These are phyloP conservation scores for Gambusia yucatana DNA, from an alignment of 2,797 vertebrate species.

Conservation along the genomic window DNA sequence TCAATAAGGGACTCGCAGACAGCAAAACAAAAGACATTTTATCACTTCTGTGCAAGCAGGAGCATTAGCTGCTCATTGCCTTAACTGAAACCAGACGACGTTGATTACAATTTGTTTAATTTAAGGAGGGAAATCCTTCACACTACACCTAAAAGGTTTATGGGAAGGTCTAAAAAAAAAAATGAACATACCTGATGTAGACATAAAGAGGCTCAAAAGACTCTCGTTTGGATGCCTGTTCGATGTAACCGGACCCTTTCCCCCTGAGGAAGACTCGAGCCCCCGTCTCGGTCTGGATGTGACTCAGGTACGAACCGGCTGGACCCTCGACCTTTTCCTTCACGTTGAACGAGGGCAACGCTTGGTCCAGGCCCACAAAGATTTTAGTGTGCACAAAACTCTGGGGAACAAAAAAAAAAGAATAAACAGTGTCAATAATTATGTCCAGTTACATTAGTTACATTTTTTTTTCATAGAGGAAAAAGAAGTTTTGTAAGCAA, in stretches of 20 bases:
- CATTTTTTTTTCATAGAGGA: not conserved
- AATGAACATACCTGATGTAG: constrained; percentile 81
- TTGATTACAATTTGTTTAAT: not conserved
- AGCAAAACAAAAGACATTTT: not conserved
- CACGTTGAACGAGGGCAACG: constrained; percentile 78
- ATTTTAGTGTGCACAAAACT: constrained; percentile 88
- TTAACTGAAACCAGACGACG: not conserved
- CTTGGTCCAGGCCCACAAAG: constrained; percentile 85
- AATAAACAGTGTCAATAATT: not conserved
- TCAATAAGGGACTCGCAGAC: not conserved
- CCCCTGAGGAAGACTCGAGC: constrained; percentile 85
- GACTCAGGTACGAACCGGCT: constrained; percentile 81
- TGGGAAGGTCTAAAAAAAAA: not conserved
- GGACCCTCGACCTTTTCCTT: constrained; percentile 86
- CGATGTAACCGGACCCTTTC: constrained; percentile 85
- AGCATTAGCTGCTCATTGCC: not conserved
- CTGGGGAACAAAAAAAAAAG: constrained; percentile 49
- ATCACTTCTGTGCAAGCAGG: not conserved
- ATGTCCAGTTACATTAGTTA: not conserved
- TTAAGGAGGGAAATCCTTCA: not conserved
- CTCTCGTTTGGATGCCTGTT: constrained; percentile 85
- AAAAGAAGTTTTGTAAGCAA: constrained; percentile 69
- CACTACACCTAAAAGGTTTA: not conserved
- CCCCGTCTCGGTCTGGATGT: constrained; percentile 85
- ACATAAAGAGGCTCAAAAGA: constrained; percentile 87